A percentile compares a stretch with the other conserved stretches of the same genome.
Evolutionary conservation across 2,113 vertebrate genomes (phyloP).

Genomic region (Polyodon spathula): DNA sequence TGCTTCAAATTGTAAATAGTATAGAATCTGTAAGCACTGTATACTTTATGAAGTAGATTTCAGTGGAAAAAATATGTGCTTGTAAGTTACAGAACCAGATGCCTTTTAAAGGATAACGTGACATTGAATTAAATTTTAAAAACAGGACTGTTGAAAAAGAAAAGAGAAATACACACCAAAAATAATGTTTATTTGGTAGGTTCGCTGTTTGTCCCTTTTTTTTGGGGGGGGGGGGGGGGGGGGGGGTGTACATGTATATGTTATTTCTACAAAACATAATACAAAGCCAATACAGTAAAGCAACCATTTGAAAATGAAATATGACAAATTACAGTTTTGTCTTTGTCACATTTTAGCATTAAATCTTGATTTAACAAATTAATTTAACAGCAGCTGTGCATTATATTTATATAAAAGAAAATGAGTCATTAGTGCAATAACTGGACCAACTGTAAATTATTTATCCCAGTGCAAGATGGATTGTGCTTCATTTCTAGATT

Average conservation of each 20-base stretch:
- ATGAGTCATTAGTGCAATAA: background rate
- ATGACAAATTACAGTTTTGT: constrained; percentile 2
- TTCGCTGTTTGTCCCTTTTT: constrained; percentile 18
- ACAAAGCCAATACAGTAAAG: constrained; percentile 13
- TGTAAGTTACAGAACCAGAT: too few relatives aligned
- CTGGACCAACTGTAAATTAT: background rate
- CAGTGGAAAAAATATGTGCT: too few relatives aligned
- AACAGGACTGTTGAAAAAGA: constrained; percentile 2
- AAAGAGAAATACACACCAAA: constrained; percentile 14
- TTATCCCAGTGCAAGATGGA: background rate
- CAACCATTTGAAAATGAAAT: constrained; percentile 7
- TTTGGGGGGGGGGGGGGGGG: too few relatives aligned
- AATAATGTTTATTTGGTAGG: constrained; percentile 38
- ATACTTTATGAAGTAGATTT: too few relatives aligned
- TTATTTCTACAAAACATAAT: constrained; percentile 26
- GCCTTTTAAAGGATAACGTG: background rate
- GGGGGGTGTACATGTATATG: constrained; percentile 19
- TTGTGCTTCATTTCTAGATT: constrained; percentile 10
- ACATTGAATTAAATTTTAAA: background rate
- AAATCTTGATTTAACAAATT: background rate
- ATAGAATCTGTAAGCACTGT: too few relatives aligned
- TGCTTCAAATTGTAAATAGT: too few relatives aligned
- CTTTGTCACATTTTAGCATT: constrained; percentile 4
- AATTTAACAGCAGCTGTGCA: background rate
- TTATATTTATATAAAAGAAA: background rate